Conservation (phyloP, 2,888 invertebrate genomes). For the Napeogenes sylphis region DNA sequence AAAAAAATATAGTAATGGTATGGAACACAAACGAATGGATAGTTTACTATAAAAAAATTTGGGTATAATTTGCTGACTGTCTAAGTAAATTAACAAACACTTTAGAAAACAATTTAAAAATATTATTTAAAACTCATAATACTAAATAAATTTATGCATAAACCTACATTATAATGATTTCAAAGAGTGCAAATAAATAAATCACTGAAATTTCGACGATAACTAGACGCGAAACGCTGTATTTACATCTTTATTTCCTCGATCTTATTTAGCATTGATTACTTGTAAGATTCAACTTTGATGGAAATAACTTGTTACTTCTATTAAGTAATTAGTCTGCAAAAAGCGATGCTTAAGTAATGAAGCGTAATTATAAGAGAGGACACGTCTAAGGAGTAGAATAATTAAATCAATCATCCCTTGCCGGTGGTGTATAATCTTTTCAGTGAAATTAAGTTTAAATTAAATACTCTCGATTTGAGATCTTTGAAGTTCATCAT, state of each 20-base stretch:
- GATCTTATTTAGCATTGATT: slow-evolving; percentile 67
- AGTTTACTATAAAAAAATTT: no score
- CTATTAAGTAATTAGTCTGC: slow-evolving; percentile 76
- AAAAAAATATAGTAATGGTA: no score
- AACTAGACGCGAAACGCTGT: no score
- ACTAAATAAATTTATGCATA: no score
- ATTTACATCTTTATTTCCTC: slow-evolving; percentile 35
- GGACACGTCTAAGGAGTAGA: slow-evolving; percentile 72
- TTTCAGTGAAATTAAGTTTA: slow-evolving; percentile 67
- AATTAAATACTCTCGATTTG: slow-evolving; percentile 66
- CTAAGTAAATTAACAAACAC: no score
- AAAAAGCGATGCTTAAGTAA: slow-evolving; percentile 77
- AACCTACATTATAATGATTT: no score
- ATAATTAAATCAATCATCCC: slow-evolving; percentile 77
- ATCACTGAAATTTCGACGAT: no score
- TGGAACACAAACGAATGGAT: no score
- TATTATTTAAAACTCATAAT: no score
- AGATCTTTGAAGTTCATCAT: slow-evolving; percentile 47
- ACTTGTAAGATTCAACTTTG: slow-evolving; percentile 59
- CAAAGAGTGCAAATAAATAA: no score
- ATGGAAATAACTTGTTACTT: slow-evolving; percentile 76
- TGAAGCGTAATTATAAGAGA: slow-evolving; percentile 76
- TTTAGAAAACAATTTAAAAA: no score
- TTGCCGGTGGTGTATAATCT: slow-evolving; percentile 71
- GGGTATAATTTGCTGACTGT: no score